phyloP scores from a whole-genome alignment of 2,797 vertebrate genomes.

The Picus viridis region DNA sequence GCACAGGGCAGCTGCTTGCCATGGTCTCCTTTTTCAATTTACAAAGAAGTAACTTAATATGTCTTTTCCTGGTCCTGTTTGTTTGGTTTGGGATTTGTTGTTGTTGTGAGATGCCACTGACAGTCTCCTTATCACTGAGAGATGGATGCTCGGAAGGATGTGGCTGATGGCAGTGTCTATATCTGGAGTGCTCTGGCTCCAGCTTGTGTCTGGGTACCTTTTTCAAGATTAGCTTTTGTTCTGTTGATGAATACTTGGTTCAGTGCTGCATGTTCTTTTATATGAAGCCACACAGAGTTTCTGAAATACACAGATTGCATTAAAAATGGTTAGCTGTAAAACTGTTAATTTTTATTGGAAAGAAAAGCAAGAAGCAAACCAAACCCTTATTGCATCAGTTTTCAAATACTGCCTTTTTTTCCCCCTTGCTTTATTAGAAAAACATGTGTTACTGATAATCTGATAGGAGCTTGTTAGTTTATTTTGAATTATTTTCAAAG shows the following conservation, averaged over 20 bases:
- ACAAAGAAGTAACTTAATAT: constrained; percentile 76
- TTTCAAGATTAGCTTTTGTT: constrained; percentile 58
- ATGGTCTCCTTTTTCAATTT: constrained; percentile 62
- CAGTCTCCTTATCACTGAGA: constrained; percentile 37
- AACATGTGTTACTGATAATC: neutral
- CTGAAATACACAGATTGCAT: constrained; percentile 18
- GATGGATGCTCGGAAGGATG: constrained; percentile 64
- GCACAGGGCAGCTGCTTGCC: constrained; percentile 49
- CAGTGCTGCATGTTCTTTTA: neutral
- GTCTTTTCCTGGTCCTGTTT: constrained; percentile 72
- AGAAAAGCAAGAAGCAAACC: constrained; percentile 11
- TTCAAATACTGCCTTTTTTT: constrained; percentile 51
- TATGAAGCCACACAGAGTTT: constrained; percentile 26
- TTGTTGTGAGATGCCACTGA: constrained; percentile 46
- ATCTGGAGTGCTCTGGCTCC: constrained; percentile 53
- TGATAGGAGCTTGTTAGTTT: constrained; percentile 8
- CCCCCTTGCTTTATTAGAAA: constrained; percentile 7
- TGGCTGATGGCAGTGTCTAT: constrained; percentile 52
- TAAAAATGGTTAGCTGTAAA: constrained; percentile 30
- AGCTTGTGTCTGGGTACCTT: constrained; percentile 47
- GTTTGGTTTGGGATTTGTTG: constrained; percentile 72
- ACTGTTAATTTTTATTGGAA: constrained; percentile 34
- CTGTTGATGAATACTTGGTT: constrained; percentile 27
- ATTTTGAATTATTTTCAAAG: constrained; percentile 21
- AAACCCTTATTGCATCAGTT: constrained; percentile 28